A percentile compares a stretch with the other conserved stretches of the same genome.
Evolutionary conservation across 2,113 vertebrate species (phyloP).

Genomic region (Bambusicola thoracicus): DNA sequence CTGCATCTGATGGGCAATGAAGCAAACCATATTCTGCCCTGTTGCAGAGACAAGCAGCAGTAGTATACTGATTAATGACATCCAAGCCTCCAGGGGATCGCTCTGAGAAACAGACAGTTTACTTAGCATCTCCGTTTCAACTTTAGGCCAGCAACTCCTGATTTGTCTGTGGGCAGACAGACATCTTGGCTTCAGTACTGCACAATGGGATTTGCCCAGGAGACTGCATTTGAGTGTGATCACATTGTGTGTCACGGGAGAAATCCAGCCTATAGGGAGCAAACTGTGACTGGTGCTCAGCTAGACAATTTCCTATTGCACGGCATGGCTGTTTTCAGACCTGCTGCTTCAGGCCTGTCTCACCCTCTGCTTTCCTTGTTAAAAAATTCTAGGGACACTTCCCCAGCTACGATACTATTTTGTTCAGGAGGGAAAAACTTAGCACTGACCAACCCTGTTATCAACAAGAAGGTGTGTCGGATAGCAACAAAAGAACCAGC

Average conservation of each 20-base stretch:
- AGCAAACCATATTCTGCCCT: neutral
- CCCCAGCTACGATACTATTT: neutral
- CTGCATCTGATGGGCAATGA: neutral
- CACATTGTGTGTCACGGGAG: fast-evolving
- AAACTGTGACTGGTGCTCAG: neutral
- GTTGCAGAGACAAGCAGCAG: neutral
- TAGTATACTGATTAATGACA: neutral
- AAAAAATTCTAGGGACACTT: neutral
- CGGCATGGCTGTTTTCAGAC: fast-evolving
- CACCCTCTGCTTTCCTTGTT: neutral
- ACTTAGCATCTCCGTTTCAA: fast-evolving
- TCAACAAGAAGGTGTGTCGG: neutral
- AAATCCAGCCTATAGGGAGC: neutral
- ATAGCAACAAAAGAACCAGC: slow-evolving; percentile 32
- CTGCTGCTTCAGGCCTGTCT: neutral
- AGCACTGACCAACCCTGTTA: neutral
- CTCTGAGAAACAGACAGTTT: neutral
- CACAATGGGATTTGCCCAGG: neutral
- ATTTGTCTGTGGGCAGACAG: neutral
- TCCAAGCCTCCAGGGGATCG: neutral
- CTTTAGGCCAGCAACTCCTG: neutral
- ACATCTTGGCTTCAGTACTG: neutral
- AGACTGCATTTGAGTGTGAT: neutral
- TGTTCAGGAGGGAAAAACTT: neutral
- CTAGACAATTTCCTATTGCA: neutral